Evolutionary conservation across 2,113 vertebrate genomes (phyloP).

Genomic region (Oxygymnocypris stewartii): DNA sequence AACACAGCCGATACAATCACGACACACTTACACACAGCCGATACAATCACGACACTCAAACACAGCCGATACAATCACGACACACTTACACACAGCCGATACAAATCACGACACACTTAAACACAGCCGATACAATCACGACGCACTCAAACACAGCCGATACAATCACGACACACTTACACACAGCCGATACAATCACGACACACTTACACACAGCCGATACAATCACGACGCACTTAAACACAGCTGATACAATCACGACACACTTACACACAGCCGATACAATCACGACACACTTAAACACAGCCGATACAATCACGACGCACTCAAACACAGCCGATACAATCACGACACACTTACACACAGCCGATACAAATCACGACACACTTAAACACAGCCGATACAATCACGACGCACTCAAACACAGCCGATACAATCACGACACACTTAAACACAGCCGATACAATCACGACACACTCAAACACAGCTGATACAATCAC

Average conservation of each 20-base stretch:
- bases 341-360: not conserved
- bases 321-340: not conserved
- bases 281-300: not conserved
- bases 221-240: not conserved
- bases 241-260: not conserved
- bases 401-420: not conserved
- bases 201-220: not conserved
- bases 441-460: not conserved
- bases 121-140: not conserved
- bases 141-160: not conserved
- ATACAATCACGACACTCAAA: too few species aligned
- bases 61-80: not conserved
- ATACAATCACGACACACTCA: not conserved
- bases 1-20: not conserved
- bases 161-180: not conserved
- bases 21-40: not conserved
- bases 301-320: not conserved
- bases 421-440: not conserved
- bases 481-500: not conserved
- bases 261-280: not conserved
- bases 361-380: not conserved
- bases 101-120: not conserved
- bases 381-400: not conserved
- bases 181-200: not conserved
- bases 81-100: not conserved